phyloP scores from a whole-genome alignment of 2,797 vertebrate species.

The Hirundo rustica region DNA sequence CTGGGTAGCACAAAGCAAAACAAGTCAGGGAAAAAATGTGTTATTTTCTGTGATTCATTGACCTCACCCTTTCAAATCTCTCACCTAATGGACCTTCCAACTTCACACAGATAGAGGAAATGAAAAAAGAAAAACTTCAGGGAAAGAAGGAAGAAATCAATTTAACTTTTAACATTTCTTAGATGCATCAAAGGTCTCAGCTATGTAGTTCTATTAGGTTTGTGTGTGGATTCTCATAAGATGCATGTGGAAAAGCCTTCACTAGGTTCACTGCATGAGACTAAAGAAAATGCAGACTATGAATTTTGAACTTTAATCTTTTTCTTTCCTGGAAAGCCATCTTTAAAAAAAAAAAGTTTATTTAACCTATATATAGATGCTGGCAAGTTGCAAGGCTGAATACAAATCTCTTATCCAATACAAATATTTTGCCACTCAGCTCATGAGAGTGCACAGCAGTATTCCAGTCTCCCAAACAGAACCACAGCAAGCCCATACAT shows the following conservation, averaged over 20 bases:
- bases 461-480: not conserved
- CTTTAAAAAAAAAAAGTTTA: conserved; percentile 1
- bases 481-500: not conserved
- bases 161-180: conserved; percentile 55
- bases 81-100: not conserved
- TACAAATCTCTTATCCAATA: conserved; percentile 42
- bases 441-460: not conserved
- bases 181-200: conserved; percentile 17
- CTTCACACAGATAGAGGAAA: not conserved
- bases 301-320: conserved; percentile 42
- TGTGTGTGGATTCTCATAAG: not conserved
- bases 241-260: conserved; percentile 15
- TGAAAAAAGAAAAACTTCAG: conserved; percentile 28
- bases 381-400: conserved; percentile 20
- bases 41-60: not conserved
- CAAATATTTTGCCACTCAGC: conserved; percentile 45
- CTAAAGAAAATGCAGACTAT: conserved; percentile 46
- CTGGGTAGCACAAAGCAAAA: not conserved
- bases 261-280: conserved; percentile 5
- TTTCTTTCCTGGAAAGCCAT: conserved; percentile 45
- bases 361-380: conserved; percentile 42
- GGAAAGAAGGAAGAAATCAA: conserved; percentile 23
- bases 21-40: not conserved
- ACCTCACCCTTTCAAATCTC: not conserved
- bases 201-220: conserved; percentile 11